Base-by-base conservation (phyloP, 2,113 vertebrate genomes). In the Pterocles orientalis region DNA sequence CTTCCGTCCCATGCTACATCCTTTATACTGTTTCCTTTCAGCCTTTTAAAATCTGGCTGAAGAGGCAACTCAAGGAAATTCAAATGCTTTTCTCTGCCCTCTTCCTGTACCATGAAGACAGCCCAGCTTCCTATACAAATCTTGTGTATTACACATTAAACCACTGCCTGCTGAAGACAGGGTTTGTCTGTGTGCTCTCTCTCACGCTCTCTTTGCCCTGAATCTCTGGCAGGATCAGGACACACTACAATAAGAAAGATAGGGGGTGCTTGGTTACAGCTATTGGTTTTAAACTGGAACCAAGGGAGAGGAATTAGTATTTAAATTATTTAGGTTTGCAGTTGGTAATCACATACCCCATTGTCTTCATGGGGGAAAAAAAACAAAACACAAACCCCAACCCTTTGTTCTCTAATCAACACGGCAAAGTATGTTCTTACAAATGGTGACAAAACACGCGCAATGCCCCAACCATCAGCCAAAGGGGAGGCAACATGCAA, bases 31-130 rank as follows among this genome's bases (percentile, higher is more conserved):
- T 79, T 90, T 76, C 78, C 84, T 94, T 91, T 94, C 83, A 95
- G 87, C 70, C 70, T 91, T 96, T 90, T 57, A 85, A 85, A 86
- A 69, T 76, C 85, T 73, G 68, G 21, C 93, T 90, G 87, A 94
- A 84, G 90, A 85, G 58, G 75, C 87, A 95, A 90, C 66, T 70
- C 70, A 70, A 73, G 75, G 82, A 96, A 94, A 95, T 96, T 70
- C 90, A 95, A 93, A 88, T 15, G 75, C 75, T 95, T 96, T 97
- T 90, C 84, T 95, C 93, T 88, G 90, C 78, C 91, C 71, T 85
- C 82, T 96, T 95, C 92, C 91, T 88, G 92, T 94, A 85, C 90
- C 79, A 87, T 90, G 92, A 95, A 97, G 93, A 93, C 90, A 92
- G 93, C 89, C 89, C 94, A 90, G 70, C 86, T 93, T 96, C 94